Evolutionary conservation across 2,797 vertebrate species (phyloP).

Genomic region (Cyprinodon diabolis): DNA sequence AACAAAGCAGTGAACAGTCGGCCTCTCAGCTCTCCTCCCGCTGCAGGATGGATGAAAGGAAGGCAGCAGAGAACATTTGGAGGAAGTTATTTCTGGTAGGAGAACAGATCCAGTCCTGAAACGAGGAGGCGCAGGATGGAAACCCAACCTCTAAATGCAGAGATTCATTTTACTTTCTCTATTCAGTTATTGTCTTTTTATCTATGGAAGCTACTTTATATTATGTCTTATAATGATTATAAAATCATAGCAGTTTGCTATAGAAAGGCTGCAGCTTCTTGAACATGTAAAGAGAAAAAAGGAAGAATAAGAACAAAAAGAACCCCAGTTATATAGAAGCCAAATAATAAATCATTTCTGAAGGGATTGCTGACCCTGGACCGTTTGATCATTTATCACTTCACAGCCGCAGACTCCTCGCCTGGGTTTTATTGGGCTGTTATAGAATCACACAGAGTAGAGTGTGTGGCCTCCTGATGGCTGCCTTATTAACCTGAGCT

Average conservation of each 20-base stretch:
- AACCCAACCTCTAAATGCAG: neutral
- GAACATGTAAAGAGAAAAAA: neutral
- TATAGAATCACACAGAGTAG: too few relatives aligned
- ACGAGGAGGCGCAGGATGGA: neutral
- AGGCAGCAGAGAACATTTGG: neutral
- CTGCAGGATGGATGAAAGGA: neutral
- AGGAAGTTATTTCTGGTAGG: constrained; percentile 1
- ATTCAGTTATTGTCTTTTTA: neutral
- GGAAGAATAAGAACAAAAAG: neutral
- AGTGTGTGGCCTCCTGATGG: too few relatives aligned
- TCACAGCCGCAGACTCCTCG: too few relatives aligned
- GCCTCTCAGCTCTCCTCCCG: neutral
- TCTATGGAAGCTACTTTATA: neutral
- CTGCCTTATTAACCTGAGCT: too few relatives aligned
- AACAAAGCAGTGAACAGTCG: too few relatives aligned
- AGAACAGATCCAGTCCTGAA: neutral
- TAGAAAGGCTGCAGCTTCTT: neutral
- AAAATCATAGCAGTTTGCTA: neutral
- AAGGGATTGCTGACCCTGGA: too few relatives aligned
- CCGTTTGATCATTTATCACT: too few relatives aligned
- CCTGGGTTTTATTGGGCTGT: too few relatives aligned
- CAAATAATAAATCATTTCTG: too few relatives aligned
- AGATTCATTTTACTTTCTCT: neutral
- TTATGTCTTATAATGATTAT: neutral
- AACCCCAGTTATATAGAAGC: neutral